phyloP scores from a whole-genome alignment of 35 echinoderm and acorn worm species.

The Heliocidaris erythrogramma region DNA sequence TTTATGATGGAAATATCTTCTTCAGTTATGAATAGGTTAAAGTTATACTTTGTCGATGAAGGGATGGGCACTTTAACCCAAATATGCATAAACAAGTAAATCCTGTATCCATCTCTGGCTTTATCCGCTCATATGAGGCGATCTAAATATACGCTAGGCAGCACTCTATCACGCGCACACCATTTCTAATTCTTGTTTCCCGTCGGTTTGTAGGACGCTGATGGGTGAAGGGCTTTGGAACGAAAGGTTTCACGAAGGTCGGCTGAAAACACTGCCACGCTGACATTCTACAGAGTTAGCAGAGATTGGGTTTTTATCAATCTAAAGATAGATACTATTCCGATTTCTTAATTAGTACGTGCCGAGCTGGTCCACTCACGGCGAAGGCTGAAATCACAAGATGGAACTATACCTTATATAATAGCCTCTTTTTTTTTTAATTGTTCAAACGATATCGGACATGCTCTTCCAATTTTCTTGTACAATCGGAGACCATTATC shows the following conservation, averaged over 20 bases:
- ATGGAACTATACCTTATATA: too few relatives aligned
- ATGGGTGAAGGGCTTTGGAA: background rate
- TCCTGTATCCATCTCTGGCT: background rate
- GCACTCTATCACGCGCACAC: background rate
- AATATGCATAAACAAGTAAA: constrained; percentile 14
- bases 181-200: background rate
- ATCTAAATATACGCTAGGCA: background rate
- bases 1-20: background rate
- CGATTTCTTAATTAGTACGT: background rate
- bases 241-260: background rate
- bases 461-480: too few relatives aligned
- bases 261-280: background rate
- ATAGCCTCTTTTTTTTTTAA: too few relatives aligned
- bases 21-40: background rate
- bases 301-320: background rate
- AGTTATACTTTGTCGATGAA: background rate
- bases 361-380: background rate
- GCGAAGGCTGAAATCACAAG: background rate
- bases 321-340: background rate
- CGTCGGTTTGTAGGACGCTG: background rate
- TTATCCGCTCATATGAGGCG: background rate
- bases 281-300: background rate
- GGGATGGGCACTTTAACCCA: background rate
- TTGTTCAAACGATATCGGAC: too few relatives aligned
- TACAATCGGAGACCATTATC: too few relatives aligned